Base-by-base conservation (phyloP, 2,113 vertebrate species). In the Xiphias gladius region DNA sequence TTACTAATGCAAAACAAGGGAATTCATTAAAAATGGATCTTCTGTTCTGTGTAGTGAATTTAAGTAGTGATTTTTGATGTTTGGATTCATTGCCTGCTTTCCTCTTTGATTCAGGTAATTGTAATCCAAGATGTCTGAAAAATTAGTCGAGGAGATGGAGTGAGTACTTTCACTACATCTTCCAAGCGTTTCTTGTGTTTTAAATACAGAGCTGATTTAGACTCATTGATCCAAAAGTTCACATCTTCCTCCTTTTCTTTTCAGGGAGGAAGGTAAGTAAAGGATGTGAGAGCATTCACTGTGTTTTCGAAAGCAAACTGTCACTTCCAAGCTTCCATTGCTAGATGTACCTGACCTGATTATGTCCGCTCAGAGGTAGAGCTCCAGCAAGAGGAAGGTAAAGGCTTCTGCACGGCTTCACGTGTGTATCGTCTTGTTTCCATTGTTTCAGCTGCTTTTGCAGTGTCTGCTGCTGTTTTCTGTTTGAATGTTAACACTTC, bases 231-330 rank as follows among this genome's bases (percentile, higher is more conserved):
- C n/a, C 24, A 22, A 50, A 76, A 46, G 17, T 73, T 82, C 39
- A 28, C 7, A 0, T 7, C 14, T 67, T 59, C 39, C n/a, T 20
- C 50, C 14, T 19, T 88, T 57, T 85, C 26, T 76, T 62, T 86
- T 67, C 74, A 93, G 92, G 71, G 92, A 93, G 78, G 94, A 93
- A 88, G 94, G 93, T 93, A 86, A 79, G 92, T 83, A 86, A 86
- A 87, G 85, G 30, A 28, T 73, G 67, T 41, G 11, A 64, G 55
- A 81, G 52, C 22, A 1, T 72, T 62, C 30, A 13, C 46, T 46
- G 14, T 64, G 48, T 73, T 35, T 75, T 37, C 12, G 1, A 75
- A 83, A 79, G 61, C 48, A 79, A 73, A 79, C 63, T 55, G 76
- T 78, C 67, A 68, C 61, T 68, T 65, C 54, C 11, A 20, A 32